Evolutionary conservation across 2,797 vertebrate species (phyloP).

Genomic region (Miichthys miiuy): DNA sequence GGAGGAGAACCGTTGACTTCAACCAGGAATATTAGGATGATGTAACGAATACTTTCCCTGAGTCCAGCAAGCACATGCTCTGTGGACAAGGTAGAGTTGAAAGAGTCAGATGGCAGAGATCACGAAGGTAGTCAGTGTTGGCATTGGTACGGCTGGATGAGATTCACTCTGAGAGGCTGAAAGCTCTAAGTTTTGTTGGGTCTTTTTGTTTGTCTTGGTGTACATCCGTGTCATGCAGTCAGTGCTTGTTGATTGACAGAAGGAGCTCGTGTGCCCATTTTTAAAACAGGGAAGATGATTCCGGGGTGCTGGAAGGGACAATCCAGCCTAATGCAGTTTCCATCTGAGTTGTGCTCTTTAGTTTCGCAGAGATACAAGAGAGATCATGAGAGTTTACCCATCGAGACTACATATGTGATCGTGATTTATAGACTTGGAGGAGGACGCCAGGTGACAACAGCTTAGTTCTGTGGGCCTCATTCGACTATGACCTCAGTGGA

Average conservation of each 20-base stretch:
- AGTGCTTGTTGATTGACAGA: not conserved
- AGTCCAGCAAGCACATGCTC: not conserved
- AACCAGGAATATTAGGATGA: not conserved
- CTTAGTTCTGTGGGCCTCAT: not conserved
- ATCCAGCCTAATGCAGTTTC: not conserved
- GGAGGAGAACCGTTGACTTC: not conserved
- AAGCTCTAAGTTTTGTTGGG: not conserved
- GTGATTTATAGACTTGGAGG: not conserved
- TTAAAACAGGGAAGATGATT: not conserved
- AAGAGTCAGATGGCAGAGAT: not conserved
- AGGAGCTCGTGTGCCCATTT: not conserved
- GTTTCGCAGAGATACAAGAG: not conserved
- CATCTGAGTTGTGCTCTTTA: not conserved
- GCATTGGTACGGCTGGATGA: not conserved
- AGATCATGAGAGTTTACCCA: not conserved
- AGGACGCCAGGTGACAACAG: too few relatives aligned
- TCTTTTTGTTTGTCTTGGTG: conserved; percentile 6
- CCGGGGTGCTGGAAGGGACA: not conserved
- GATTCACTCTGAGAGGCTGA: not conserved
- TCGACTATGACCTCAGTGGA: not conserved
- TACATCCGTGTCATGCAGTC: not conserved
- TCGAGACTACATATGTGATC: not conserved
- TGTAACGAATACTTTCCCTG: not conserved
- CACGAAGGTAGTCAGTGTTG: not conserved
- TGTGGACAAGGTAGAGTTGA: not conserved